Percentiles rank a stretch among this genome's conserved stretches.
These are phyloP conservation scores for Sialis fuliginosa DNA, from an alignment of 2,888 invertebrate species.

Conservation along the genomic window DNA sequence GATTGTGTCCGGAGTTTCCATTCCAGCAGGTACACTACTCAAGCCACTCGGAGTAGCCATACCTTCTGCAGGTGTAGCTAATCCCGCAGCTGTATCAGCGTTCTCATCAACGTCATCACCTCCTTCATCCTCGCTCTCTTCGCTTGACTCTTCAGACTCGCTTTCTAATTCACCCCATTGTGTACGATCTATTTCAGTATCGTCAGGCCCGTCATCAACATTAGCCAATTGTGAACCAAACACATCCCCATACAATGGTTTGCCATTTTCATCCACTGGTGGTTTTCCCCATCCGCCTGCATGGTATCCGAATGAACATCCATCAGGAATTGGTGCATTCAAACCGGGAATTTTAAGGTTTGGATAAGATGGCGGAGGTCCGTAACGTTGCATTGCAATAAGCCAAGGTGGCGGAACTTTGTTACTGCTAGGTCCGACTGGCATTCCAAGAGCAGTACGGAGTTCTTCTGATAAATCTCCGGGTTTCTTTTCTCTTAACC, in stretches of 20 bases:
- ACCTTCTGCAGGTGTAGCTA: constrained; percentile 86
- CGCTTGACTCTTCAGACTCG: constrained; percentile 60
- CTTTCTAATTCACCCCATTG: constrained; percentile 97
- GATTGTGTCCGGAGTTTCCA: constrained; percentile 98
- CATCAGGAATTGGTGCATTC: constrained; percentile 95
- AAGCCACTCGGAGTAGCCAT: constrained; percentile 90
- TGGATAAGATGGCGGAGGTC: constrained; percentile 97
- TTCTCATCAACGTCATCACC: constrained; percentile 26
- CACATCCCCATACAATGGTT: constrained; percentile 96
- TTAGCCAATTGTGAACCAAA: constrained; percentile 72
- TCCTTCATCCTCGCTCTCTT: constrained; percentile 48
- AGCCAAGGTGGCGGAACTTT: constrained; percentile 92
- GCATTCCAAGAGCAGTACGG: constrained; percentile 95
- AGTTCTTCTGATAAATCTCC: constrained; percentile 93
- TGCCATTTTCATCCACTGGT: constrained; percentile 94
- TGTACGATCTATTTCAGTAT: constrained; percentile 81
- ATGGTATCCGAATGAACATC: constrained; percentile 96
- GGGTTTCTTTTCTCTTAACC: constrained; percentile 95
- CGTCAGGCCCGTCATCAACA: constrained; percentile 50
- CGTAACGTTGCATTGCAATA: constrained; percentile 95
- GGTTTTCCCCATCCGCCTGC: constrained; percentile 99
- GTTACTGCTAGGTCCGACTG: constrained; percentile 82
- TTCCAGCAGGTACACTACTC: constrained; percentile 77
- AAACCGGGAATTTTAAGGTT: constrained; percentile 94
- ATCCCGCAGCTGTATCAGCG: constrained; percentile 48